Evolutionary conservation across 92 coral and sea anemone genomes (phyloP).

Genomic region (Parazoanthus swiftii): DNA sequence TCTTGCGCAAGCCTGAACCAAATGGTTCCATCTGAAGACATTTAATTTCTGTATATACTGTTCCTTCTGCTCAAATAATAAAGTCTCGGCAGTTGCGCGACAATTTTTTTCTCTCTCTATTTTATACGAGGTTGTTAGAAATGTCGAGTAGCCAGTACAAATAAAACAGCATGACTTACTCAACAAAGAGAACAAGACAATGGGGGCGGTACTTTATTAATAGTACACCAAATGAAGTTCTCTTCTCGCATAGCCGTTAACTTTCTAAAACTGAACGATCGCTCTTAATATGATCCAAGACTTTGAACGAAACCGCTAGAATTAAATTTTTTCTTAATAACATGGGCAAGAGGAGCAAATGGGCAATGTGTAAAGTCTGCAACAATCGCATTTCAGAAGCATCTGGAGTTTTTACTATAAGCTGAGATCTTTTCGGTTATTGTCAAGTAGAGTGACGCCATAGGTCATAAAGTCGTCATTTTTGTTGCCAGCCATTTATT

Average conservation of each 20-base stretch:
- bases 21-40: neutral
- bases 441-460: slow-evolving; percentile 40
- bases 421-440: slow-evolving; percentile 13
- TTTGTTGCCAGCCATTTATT: slow-evolving; percentile 38
- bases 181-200: slow-evolving; percentile 25
- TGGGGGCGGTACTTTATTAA: slow-evolving; percentile 24
- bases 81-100: neutral
- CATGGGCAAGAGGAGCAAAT: neutral
- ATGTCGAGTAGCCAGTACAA: slow-evolving; percentile 1
- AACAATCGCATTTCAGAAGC: slow-evolving; percentile 1
- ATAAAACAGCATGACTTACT: slow-evolving; percentile 26
- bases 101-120: neutral
- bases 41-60: neutral
- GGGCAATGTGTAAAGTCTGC: neutral
- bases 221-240: slow-evolving; percentile 16
- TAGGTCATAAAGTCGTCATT: slow-evolving; percentile 37
- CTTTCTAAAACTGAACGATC: neutral
- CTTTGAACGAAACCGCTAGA: neutral
- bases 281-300: neutral
- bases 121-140: neutral
- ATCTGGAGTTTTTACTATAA: neutral
- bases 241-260: neutral
- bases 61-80: too few relatives aligned
- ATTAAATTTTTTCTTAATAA: neutral
- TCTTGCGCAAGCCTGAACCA: neutral